phyloP scores from a whole-genome alignment of 2,888 invertebrate species.

The Idaea aversata region DNA sequence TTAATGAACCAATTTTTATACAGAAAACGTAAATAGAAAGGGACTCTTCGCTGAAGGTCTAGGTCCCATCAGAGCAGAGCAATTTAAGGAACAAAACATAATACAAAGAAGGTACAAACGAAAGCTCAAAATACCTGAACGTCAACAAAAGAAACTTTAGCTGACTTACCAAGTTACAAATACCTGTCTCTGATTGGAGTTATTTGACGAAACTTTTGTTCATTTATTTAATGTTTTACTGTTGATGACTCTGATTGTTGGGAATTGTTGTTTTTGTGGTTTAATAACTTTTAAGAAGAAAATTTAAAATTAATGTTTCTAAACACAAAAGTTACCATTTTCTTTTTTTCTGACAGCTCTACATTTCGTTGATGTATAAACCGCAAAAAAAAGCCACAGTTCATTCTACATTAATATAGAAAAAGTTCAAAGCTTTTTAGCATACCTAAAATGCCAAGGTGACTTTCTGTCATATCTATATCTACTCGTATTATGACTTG shows the following conservation, averaged over 20 bases:
- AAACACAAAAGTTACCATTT: not conserved
- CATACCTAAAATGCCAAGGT: no score
- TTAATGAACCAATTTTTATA: not conserved
- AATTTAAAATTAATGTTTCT: not conserved
- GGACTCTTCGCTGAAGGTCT: not conserved
- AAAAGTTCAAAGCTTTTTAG: no score
- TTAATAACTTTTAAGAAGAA: not conserved
- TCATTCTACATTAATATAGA: no score
- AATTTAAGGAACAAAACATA: not conserved
- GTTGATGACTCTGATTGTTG: not conserved
- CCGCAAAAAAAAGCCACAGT: no score
- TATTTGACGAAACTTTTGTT: not conserved
- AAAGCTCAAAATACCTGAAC: not conserved
- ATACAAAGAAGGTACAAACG: not conserved
- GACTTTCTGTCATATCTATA: no score
- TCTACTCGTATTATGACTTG: no score
- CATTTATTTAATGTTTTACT: not conserved
- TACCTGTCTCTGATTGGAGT: not conserved
- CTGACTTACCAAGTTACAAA: not conserved
- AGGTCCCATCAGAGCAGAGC: not conserved
- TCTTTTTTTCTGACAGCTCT: not conserved
- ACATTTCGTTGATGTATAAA: no score
- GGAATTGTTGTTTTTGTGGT: conserved; percentile 1
- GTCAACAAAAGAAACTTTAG: not conserved
- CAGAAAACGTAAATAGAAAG: not conserved